Evolutionary conservation across 2,113 vertebrate species (phyloP).

Genomic region (Gallinago media): DNA sequence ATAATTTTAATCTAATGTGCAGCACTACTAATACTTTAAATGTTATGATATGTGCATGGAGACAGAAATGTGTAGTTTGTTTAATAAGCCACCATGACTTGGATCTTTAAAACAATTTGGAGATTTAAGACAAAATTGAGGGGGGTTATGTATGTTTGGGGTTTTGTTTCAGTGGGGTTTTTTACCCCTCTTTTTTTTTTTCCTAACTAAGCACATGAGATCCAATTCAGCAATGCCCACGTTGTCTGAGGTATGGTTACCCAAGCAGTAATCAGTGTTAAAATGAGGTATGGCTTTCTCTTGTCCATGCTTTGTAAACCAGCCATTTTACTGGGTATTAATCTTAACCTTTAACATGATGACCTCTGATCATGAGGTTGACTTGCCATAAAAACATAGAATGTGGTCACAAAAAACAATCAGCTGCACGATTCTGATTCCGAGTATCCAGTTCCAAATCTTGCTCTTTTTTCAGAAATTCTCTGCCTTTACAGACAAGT

Average conservation of each 20-base stretch:
- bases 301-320: neutral
- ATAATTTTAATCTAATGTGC: neutral
- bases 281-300: neutral
- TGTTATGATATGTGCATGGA: neutral
- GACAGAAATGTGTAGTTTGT: neutral
- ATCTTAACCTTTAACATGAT: neutral
- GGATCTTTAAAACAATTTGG: neutral
- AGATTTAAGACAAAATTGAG: neutral
- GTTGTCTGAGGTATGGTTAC: neutral
- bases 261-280: neutral
- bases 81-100: neutral
- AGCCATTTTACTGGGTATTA: neutral
- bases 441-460: neutral
- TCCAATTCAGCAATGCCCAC: neutral
- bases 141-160: accelerated
- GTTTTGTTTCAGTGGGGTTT: neutral
- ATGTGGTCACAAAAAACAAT: neutral
- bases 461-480: neutral
- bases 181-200: accelerated
- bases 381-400: neutral
- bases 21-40: neutral
- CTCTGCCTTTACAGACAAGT: neutral
- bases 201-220: neutral
- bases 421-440: neutral
- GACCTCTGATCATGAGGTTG: neutral